phyloP scores from a whole-genome alignment of 2,888 invertebrate species.

The Herminia tarsipennalis region DNA sequence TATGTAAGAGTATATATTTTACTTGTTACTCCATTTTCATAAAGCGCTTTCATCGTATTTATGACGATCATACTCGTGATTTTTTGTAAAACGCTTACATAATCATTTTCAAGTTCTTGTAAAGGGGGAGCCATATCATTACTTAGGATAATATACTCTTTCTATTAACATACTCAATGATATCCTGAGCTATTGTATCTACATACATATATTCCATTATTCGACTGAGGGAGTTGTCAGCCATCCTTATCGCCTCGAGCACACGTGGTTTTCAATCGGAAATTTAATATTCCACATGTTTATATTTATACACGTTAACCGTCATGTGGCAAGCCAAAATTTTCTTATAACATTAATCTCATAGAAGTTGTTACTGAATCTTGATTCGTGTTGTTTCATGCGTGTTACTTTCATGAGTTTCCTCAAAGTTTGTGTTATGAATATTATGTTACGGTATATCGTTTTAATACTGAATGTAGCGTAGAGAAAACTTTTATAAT shows the following conservation, averaged over 20 bases:
- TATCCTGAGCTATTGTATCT: conserved; percentile 33
- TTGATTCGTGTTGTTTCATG: conserved; percentile 61
- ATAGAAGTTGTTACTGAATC: conserved; percentile 62
- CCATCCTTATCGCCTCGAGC: conserved; percentile 57
- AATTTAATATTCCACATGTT: conserved; percentile 65
- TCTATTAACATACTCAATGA: conserved; percentile 27
- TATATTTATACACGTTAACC: conserved; percentile 62
- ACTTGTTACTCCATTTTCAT: conserved; percentile 39
- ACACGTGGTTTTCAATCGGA: conserved; percentile 56
- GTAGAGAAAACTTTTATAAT: conserved; percentile 60
- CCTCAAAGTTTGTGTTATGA: conserved; percentile 63
- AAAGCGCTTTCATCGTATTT: conserved; percentile 35
- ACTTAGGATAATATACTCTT: conserved; percentile 20
- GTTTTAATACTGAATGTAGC: conserved; percentile 62
- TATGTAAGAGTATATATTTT: conserved; percentile 38
- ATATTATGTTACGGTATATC: conserved; percentile 69
- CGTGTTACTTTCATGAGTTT: conserved; percentile 65
- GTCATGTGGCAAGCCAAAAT: conserved; percentile 44
- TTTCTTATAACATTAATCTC: conserved; percentile 64
- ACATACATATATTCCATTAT: conserved; percentile 22
- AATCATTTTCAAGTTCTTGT: conserved; percentile 24
- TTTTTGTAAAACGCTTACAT: conserved; percentile 34
- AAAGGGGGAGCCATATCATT: conserved; percentile 19
- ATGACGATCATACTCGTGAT: conserved; percentile 37
- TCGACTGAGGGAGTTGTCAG: conserved; percentile 46